A percentile compares a stretch with the other conserved stretches of the same genome.
Evolutionary conservation across 2,797 vertebrate species (phyloP).

Genomic region (Enteromius argenteus): DNA sequence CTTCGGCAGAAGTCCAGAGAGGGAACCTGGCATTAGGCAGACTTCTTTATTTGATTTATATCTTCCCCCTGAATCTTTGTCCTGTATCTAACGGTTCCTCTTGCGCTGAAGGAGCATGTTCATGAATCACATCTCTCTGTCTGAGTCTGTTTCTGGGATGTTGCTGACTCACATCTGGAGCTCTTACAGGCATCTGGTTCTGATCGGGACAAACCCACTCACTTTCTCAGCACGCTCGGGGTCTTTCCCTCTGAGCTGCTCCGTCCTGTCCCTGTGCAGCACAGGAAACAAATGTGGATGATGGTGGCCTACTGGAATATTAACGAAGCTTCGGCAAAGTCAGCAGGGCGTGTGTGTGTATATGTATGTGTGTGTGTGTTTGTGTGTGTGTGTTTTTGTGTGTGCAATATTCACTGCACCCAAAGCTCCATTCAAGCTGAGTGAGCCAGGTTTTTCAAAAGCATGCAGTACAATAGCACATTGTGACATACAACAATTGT

Average conservation of each 20-base stretch:
- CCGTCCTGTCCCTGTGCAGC: slow-evolving; percentile 67
- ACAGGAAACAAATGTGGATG: slow-evolving; percentile 75
- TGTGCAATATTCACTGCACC: slow-evolving; percentile 29
- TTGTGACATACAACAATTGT: slow-evolving; percentile 1
- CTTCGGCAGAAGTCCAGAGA: slow-evolving; percentile 26
- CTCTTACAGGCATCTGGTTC: slow-evolving; percentile 60
- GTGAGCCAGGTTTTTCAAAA: slow-evolving; percentile 12
- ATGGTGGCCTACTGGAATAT: slow-evolving; percentile 66
- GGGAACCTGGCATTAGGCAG: not conserved
- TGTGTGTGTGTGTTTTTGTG: slow-evolving; percentile 33
- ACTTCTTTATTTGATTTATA: slow-evolving; percentile 38
- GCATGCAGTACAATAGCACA: not conserved
- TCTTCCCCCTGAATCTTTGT: slow-evolving; percentile 35
- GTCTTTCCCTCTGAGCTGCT: slow-evolving; percentile 66
- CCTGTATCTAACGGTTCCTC: slow-evolving; percentile 34
- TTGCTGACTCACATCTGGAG: slow-evolving; percentile 59
- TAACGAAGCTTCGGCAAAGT: slow-evolving; percentile 65
- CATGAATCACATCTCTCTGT: slow-evolving; percentile 38
- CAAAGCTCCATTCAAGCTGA: slow-evolving; percentile 34
- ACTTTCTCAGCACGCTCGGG: slow-evolving; percentile 59
- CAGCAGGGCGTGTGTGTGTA: slow-evolving; percentile 49
- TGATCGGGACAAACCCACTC: slow-evolving; percentile 59
- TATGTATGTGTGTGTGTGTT: slow-evolving; percentile 23
- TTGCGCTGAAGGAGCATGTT: not conserved
- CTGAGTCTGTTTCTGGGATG: slow-evolving; percentile 47